These are phyloP conservation scores for Podilymbus podiceps DNA, from an alignment of 2,113 vertebrate species.

Conservation along the genomic window DNA sequence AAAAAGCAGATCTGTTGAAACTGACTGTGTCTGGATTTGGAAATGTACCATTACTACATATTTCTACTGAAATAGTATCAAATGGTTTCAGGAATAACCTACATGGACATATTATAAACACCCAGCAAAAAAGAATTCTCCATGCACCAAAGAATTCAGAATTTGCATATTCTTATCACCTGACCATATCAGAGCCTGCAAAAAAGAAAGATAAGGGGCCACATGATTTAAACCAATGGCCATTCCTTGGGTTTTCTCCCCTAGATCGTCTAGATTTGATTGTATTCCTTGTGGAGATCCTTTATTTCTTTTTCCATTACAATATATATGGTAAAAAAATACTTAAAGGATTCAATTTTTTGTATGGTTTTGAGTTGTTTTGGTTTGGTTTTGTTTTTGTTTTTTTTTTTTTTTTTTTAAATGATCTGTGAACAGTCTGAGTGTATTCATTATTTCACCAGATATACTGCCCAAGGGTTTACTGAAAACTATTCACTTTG, in stretches of 20 bases:
- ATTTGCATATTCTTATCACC: not conserved
- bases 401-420: not conserved
- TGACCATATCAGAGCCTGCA: not conserved
- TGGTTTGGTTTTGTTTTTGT: no score
- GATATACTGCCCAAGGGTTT: not conserved
- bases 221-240: not conserved
- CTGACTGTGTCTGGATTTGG: not conserved
- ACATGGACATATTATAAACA: not conserved
- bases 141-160: not conserved
- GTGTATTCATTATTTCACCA: not conserved
- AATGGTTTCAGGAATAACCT: not conserved
- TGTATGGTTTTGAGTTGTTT: accelerated
- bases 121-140: not conserved
- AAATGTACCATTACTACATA: not conserved
- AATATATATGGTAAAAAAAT: not conserved
- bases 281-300: not conserved
- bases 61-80: not conserved
- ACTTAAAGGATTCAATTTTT: not conserved
- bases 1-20: not conserved
- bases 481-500: not conserved
- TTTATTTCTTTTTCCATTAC: not conserved
- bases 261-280: not conserved
- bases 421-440: not conserved
- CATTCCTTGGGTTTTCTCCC: not conserved
- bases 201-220: not conserved